Evolutionary conservation across 2,888 invertebrate genomes (phyloP), one percentile per base, ranked within the genome.

Genomic region (Eilema sororculum): DNA sequence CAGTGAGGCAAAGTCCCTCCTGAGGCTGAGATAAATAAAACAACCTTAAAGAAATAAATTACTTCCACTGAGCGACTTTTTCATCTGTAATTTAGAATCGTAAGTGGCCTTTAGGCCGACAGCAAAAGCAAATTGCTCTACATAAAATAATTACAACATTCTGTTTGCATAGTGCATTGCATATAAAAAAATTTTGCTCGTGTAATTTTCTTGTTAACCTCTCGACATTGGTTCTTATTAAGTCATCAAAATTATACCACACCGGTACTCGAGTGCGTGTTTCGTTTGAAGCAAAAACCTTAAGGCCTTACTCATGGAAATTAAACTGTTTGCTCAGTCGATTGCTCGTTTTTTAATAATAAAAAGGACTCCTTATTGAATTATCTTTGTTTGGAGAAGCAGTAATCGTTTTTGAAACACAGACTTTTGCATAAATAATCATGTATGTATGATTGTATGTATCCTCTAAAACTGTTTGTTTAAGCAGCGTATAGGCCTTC

Each of bases 161-260:
- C 81, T 89, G 87, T 89, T 89, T 89, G 84, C 80, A 84, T 83
- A 84, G 80, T 76, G 73, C 75, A 77, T 81, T 80, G 73, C 71
- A 78, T 74, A 81, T 76, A 83, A 79, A 71, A 67, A 78, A 73
- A 64, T 78, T 87, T 85, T 83, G 81, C 82, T 83, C 82, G 76
- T 85, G 83, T 83, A 90, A 92, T 92, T 90, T 90, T 87, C 89
- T 87, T 85, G 87, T 91, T 90, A 86, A 84, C 82, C 79, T 84
- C 76, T 82, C 83, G 83, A 88, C 89, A 86, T 84, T 75, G 83
- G 80, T 74, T 85, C 89, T 87, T 91, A 91, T 91, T 91, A 92
- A 91, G 90, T 85, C 88, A 91, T 91, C 91, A 91, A 86, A 88
- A 87, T 84, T 85, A 84, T 89, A 87, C 87, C 86, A 80, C 85